These are phyloP conservation scores for Pogonocichla stellata DNA, from an alignment of 2,113 vertebrate species.

Conservation along the genomic window DNA sequence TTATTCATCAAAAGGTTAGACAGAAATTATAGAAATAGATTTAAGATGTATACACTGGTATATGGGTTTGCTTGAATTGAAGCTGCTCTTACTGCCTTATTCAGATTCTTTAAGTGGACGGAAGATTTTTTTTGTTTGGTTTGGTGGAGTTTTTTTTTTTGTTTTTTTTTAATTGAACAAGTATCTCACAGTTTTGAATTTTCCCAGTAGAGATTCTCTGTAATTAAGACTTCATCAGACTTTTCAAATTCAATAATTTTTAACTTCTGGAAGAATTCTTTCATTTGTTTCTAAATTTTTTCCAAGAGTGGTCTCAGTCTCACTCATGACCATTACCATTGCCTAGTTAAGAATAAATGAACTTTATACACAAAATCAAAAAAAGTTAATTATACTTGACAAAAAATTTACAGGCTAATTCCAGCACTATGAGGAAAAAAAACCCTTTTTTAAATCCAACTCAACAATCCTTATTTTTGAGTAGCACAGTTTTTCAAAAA, in stretches of 20 bases:
- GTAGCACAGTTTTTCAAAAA: neutral
- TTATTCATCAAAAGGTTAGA: neutral
- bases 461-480: neutral
- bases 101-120: neutral
- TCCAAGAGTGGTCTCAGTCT: neutral
- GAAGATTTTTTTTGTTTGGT: neutral
- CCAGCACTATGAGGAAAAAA: neutral
- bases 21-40: neutral
- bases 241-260: neutral
- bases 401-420: neutral
- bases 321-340: neutral
- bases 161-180: neutral
- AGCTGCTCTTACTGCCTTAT: neutral
- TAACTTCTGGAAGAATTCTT: neutral
- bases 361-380: neutral
- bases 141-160: no score
- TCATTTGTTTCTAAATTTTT: neutral
- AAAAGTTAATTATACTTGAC: neutral
- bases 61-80: neutral
- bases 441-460: neutral
- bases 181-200: neutral
- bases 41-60: neutral
- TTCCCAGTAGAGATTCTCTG: neutral
- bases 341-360: neutral
- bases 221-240: neutral